Conservation (phyloP, 2,888 invertebrate genomes). For the Endotricha flammealis region DNA sequence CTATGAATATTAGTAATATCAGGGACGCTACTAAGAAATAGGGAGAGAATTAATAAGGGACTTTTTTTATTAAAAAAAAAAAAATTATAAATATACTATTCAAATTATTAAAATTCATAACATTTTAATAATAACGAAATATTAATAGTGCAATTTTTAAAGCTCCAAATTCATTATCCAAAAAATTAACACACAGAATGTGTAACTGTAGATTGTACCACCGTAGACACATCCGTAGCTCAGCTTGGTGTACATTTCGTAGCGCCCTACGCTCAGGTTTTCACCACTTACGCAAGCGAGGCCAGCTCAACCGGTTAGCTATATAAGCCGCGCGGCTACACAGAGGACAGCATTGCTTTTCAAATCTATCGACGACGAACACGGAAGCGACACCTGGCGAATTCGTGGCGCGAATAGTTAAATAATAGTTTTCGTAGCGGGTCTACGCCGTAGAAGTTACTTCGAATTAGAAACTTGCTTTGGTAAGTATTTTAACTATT, state of each 20-base stretch:
- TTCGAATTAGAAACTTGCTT: not conserved
- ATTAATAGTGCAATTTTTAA: too few relatives aligned
- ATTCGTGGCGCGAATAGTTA: conserved; percentile 1
- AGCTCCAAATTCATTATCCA: too few relatives aligned
- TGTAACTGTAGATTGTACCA: too few relatives aligned
- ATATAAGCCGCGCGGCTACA: conserved; percentile 53
- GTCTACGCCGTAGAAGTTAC: not conserved
- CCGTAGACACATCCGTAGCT: conserved; percentile 8
- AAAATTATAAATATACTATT: too few relatives aligned
- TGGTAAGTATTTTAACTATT: conserved; percentile 3
- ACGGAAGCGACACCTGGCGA: conserved; percentile 31
- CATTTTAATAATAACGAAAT: too few relatives aligned
- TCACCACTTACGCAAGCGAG: conserved; percentile 41
- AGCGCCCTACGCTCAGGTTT: conserved; percentile 23
- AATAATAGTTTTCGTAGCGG: conserved; percentile 1
- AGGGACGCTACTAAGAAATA: too few relatives aligned
- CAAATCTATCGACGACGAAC: conserved; percentile 41
- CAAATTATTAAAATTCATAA: too few relatives aligned
- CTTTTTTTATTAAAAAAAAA: too few relatives aligned
- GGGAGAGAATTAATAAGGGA: too few relatives aligned
- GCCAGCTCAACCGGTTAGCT: conserved; percentile 30
- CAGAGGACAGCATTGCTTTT: conserved; percentile 59
- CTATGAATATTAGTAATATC: too few relatives aligned
- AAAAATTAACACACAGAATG: not conserved
- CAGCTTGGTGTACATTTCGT: conserved; percentile 12